Evolutionary conservation across 2,113 vertebrate species (phyloP).

Genomic region (Oncorhynchus nerka): DNA sequence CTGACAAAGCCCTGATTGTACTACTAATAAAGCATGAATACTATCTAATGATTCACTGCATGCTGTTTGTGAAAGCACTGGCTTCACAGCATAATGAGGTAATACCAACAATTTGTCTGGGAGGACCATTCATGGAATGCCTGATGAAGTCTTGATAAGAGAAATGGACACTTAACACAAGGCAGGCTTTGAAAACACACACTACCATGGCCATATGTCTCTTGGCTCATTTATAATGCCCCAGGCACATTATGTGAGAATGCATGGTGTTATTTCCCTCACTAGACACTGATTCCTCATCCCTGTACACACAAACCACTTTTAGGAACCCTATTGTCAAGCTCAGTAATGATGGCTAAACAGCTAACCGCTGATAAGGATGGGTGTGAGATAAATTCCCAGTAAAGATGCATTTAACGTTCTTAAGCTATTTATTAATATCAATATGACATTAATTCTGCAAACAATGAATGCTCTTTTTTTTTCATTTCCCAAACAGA

Average conservation of each 20-base stretch:
- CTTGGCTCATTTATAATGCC: slow-evolving; percentile 8
- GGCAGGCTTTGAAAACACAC: slow-evolving; percentile 37
- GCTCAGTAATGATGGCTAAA: slow-evolving; percentile 9
- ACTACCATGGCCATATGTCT: slow-evolving; percentile 2
- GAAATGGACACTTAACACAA: slow-evolving; percentile 11
- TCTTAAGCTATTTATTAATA: slow-evolving; percentile 16
- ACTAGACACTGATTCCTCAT: slow-evolving; percentile 15
- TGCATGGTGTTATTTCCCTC: slow-evolving; percentile 16
- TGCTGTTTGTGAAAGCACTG: not conserved
- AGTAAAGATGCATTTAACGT: slow-evolving; percentile 3
- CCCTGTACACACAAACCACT: too few species aligned
- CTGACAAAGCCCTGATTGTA: not conserved
- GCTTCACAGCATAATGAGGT: slow-evolving; percentile 37
- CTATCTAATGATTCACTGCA: not conserved
- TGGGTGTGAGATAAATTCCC: slow-evolving; percentile 29
- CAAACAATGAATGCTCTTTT: slow-evolving; percentile 26
- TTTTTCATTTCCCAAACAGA: not conserved
- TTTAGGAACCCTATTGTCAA: not conserved
- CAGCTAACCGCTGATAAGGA: slow-evolving; percentile 12
- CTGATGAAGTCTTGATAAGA: slow-evolving; percentile 1
- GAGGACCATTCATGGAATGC: slow-evolving; percentile 23
- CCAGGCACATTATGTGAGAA: slow-evolving; percentile 5
- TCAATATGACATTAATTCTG: slow-evolving; percentile 38
- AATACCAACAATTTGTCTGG: slow-evolving; percentile 28
- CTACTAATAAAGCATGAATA: not conserved